These are phyloP conservation scores for Trichechus manatus DNA, from an alignment of 2,113 vertebrate genomes.

Conservation along the genomic window DNA sequence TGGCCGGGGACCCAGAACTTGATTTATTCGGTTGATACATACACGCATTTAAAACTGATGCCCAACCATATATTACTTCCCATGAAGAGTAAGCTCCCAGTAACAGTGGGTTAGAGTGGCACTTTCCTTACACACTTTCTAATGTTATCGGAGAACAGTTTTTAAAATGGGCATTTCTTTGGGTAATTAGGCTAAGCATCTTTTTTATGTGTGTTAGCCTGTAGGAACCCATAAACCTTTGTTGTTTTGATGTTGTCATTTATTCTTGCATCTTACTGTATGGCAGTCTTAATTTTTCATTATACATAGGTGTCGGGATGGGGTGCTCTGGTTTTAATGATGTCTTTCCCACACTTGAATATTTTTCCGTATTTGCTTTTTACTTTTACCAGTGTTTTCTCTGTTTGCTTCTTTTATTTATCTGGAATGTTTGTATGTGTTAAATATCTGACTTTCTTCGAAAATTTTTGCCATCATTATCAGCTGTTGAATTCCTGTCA, in stretches of 20 bases:
- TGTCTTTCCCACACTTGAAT: rapidly evolving
- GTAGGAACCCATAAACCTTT: too few relatives aligned
- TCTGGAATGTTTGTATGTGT: not conserved
- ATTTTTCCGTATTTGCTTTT: not conserved
- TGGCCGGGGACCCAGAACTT: not conserved
- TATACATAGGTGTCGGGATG: not conserved
- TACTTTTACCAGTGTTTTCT: rapidly evolving
- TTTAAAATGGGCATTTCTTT: rapidly evolving
- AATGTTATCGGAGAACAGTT: rapidly evolving
- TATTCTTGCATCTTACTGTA: rapidly evolving
- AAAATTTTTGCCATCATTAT: rapidly evolving
- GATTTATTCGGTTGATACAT: rapidly evolving
- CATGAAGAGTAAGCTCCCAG: rapidly evolving
- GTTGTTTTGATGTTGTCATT: not conserved
- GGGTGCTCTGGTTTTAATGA: not conserved
- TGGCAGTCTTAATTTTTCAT: not conserved
- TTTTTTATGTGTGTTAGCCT: not conserved
- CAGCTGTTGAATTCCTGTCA: rapidly evolving
- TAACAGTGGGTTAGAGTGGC: rapidly evolving
- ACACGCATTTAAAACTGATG: not conserved
- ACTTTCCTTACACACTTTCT: not conserved
- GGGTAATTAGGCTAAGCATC: not conserved
- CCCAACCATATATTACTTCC: rapidly evolving
- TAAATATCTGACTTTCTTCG: not conserved
- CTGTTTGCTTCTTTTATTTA: not conserved